Base-by-base conservation (phyloP, 2,797 vertebrate species). In the Cuculus canorus region DNA sequence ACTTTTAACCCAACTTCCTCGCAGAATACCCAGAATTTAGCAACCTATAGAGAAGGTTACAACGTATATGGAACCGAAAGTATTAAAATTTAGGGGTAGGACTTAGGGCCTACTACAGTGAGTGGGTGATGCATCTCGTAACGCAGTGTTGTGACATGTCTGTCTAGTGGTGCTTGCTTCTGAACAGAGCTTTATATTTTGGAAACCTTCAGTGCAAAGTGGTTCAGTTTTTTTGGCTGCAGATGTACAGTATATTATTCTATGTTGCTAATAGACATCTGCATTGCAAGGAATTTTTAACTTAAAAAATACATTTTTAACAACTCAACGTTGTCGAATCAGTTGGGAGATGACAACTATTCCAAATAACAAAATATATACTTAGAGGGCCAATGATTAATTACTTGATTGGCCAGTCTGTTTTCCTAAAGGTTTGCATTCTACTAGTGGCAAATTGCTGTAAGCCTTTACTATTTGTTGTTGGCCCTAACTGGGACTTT, bases 21-120 rank as follows among this genome's bases (percentile, higher is more conserved):
- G 98, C 99, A 99, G 98, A 99, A 99, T 98, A 99, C 98, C 98
- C 99, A 99, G 99, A 99, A 99, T 99, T 99, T 99, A 99, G 99
- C 99, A 98, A 99, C 99, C 98, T 99, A 99, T 99, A 99, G 99
- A 99, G 99, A 99, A 99, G 99, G 99, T 98, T 99, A 99, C 99
- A 99, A 99, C 99, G 99, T 99, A 98, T 99, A 99, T 99, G 99
- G 99, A 99, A 99, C 99, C 98, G 99, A 99, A 98, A 99, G 99
- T 99, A 99, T 99, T 99, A 99, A 99, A 98, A 99, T 99, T 99
- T 99, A 99, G 99, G 99, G 99, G 99, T 99, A 99, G 99, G 99
- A 99, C 96, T 99, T 99, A 99, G 99, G 98, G 98, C 98, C 98
- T 98, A 98, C 98, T 98, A 96, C 98, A 98, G 98, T 98, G 98